Evolutionary conservation across 2,113 vertebrate genomes (phyloP).

Genomic region (Tringa solitaria): DNA sequence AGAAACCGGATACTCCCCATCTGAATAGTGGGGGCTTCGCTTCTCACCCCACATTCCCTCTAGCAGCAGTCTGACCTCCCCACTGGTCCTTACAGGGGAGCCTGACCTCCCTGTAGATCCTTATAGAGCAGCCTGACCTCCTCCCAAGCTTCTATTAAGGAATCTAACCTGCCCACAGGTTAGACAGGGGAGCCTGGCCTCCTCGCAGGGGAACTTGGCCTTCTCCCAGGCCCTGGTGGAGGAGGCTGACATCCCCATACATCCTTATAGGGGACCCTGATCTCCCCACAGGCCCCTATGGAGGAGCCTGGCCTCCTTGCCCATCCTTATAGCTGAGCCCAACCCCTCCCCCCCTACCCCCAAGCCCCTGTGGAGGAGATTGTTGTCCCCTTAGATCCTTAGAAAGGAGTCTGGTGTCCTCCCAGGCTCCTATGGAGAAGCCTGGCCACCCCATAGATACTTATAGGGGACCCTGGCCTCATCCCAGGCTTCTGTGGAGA

Average conservation of each 20-base stretch:
- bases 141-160: not conserved
- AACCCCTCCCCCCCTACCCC: no score
- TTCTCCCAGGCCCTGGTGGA: not conserved
- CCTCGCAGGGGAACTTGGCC: no score
- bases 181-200: not conserved
- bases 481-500: not conserved
- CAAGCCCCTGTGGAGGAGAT: no score
- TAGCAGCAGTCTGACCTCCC: not conserved
- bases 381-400: fast-evolving
- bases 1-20: not conserved
- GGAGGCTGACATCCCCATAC: not conserved
- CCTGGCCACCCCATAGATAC: not conserved
- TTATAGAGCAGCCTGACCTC: not conserved
- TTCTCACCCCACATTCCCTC: not conserved
- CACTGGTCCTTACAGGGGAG: no score
- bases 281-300: not conserved
- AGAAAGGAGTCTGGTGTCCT: not conserved
- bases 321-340: no score
- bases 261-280: not conserved
- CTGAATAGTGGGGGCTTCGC: fast-evolving
- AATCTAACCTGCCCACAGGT: not conserved
- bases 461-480: not conserved
- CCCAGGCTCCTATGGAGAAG: not conserved
- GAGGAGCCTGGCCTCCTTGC: no score
- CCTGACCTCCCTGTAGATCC: not conserved